Evolutionary conservation across 2,888 invertebrate genomes (phyloP), one percentile per base, ranked within the genome.

Genomic region (Parnassius orleans): DNA sequence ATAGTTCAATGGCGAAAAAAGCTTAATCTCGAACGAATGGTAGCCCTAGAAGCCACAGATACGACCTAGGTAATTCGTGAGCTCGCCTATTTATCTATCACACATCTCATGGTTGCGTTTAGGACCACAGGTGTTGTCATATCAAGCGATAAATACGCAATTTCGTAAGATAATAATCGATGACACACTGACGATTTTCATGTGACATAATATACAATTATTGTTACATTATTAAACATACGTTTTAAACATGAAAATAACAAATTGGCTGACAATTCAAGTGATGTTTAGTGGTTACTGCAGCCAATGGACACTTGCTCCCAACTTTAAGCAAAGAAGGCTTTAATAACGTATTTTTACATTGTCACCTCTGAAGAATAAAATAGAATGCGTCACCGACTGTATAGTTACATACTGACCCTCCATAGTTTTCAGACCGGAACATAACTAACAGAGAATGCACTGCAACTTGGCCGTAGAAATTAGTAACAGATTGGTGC

Each of bases 71-170:
- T n/a, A 7, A 46, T 7, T 46, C 10, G 33, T 50, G 53, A 48
- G 42, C 24, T 11, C 24, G 62, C 15, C 53, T 10, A 9, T 33
- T 33, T 54, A 53, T 58, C 15, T 41, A 53, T 50, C 12, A 51
- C 14, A 14, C 42, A 41, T 46, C 55, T 59, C 52, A 55, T 55
- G 58, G 33, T 15, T 55, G 41, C 46, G 43, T 55, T 58, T 53
- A 55, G 58, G 15, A 43, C 59, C 53, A 61, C 63, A 66, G 56
- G 61, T 66, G 65, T 63, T 59, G 58, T 63, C 52, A 63, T 66
- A 58, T 54, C 15, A 11, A 48, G 59, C n/a, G 53, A 63, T 63
- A 63, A 63, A 65, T 50, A 63, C 14, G 50, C 63, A 57, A 56
- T 57, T 62, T 57, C 44, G 47, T 60, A 58, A 43, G 58, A 66